phyloP scores from a whole-genome alignment of 2,797 vertebrate species.

The Neosalanx taihuensis region DNA sequence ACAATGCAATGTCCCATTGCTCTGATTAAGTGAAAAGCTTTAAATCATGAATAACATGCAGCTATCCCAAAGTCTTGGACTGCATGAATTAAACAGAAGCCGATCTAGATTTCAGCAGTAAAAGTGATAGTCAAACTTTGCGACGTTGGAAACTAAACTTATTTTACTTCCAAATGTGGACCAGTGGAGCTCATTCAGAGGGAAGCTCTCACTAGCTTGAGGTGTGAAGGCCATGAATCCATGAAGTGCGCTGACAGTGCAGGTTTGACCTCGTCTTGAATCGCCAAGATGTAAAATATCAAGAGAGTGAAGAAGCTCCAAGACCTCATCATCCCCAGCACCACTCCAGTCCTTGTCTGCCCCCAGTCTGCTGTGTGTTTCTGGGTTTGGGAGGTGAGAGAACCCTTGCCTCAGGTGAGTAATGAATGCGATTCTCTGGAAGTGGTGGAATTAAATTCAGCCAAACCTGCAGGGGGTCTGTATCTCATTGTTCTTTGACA shows the following conservation, averaged over 20 bases:
- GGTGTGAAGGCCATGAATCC: neutral
- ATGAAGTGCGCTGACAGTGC: neutral
- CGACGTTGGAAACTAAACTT: constrained; percentile 19
- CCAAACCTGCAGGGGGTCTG: constrained; percentile 58
- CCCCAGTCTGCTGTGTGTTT: constrained; percentile 13
- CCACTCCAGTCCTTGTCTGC: neutral
- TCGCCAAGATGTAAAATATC: constrained; percentile 43
- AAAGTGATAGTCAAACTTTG: constrained; percentile 26
- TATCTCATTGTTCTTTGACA: constrained; percentile 73
- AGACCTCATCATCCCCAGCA: constrained; percentile 8
- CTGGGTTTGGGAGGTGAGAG: constrained; percentile 11
- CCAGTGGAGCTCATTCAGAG: neutral
- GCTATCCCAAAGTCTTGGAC: constrained; percentile 40
- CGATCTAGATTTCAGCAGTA: constrained; percentile 32
- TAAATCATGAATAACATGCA: constrained; percentile 61
- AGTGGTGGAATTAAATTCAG: constrained; percentile 67
- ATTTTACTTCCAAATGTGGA: constrained; percentile 14
- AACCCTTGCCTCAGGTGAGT: constrained; percentile 59
- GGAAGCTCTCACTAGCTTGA: neutral
- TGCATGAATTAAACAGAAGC: constrained; percentile 61
- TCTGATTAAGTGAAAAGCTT: constrained; percentile 55
- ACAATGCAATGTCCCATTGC: constrained; percentile 34
- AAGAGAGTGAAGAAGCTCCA: constrained; percentile 29
- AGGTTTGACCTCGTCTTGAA: neutral
- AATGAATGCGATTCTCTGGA: constrained; percentile 68